Evolutionary conservation across 2,113 vertebrate genomes (phyloP).

Genomic region (Dasypus novemcinctus): DNA sequence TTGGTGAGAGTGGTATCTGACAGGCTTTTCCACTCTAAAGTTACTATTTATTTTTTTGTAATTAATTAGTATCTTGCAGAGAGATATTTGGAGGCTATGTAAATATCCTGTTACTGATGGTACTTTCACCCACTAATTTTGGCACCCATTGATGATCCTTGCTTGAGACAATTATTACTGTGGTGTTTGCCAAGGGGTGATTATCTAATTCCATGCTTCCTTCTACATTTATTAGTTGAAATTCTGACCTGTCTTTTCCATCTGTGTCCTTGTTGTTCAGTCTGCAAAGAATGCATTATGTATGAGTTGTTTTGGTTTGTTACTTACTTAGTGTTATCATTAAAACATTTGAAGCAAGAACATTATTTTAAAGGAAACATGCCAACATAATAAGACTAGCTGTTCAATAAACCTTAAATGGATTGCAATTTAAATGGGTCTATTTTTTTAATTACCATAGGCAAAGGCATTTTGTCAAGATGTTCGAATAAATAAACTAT

Average conservation of each 20-base stretch:
- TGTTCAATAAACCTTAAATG: conserved; percentile 50
- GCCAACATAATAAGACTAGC: conserved; percentile 41
- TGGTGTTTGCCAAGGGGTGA: conserved; percentile 19
- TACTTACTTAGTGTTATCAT: conserved; percentile 56
- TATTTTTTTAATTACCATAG: neutral
- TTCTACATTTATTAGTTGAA: conserved; percentile 36
- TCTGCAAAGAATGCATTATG: conserved; percentile 41
- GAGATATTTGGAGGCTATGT: conserved; percentile 35
- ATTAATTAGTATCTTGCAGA: conserved; percentile 50
- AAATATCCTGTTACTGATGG: conserved; percentile 40
- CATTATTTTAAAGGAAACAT: conserved; percentile 47
- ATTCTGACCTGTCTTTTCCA: conserved; percentile 41
- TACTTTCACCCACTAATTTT: conserved; percentile 36
- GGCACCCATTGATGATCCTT: conserved; percentile 37
- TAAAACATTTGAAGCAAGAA: conserved; percentile 41
- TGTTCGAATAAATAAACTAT: conserved; percentile 36
- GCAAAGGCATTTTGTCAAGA: conserved; percentile 31
- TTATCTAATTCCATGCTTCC: conserved; percentile 34
- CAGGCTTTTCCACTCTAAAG: conserved; percentile 44
- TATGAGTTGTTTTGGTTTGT: conserved; percentile 37
- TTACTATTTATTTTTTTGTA: conserved; percentile 54
- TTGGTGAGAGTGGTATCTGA: conserved; percentile 23
- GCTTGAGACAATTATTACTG: conserved; percentile 46
- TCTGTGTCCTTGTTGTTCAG: conserved; percentile 35
- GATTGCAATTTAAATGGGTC: conserved; percentile 35